These are phyloP conservation scores for Urocynchramus pylzowi DNA, from an alignment of 2,113 vertebrate genomes.

Conservation along the genomic window DNA sequence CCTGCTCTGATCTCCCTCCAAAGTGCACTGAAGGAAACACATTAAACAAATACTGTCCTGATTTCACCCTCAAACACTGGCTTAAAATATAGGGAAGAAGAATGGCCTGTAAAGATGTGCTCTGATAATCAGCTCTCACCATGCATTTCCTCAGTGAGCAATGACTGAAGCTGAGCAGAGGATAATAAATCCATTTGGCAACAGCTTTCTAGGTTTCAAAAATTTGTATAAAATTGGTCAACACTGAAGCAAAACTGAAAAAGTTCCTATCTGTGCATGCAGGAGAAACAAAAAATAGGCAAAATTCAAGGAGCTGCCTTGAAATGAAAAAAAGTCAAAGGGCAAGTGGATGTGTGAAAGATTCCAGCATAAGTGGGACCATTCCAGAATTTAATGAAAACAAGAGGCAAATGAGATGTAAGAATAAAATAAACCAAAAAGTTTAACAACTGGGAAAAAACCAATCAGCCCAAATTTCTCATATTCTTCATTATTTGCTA, in stretches of 20 bases:
- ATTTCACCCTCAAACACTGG: neutral
- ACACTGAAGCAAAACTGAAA: neutral
- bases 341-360: neutral
- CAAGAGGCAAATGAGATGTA: neutral
- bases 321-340: neutral
- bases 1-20: constrained; percentile 1
- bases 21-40: constrained; percentile 1
- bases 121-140: constrained; percentile 14
- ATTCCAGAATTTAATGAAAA: neutral
- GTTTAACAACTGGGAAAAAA: neutral
- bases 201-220: neutral
- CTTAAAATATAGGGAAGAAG: neutral
- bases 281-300: neutral
- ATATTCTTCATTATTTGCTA: neutral
- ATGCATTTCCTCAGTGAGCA: neutral
- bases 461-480: neutral
- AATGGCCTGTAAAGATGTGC: neutral
- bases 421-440: neutral
- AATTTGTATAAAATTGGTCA: neutral
- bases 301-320: neutral
- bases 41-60: neutral
- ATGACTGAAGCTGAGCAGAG: neutral
- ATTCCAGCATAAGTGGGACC: neutral
- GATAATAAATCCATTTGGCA: neutral
- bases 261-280: rapidly evolving